Conservation (phyloP, 2,113 vertebrate genomes). For the Xiphophorus maculatus region DNA sequence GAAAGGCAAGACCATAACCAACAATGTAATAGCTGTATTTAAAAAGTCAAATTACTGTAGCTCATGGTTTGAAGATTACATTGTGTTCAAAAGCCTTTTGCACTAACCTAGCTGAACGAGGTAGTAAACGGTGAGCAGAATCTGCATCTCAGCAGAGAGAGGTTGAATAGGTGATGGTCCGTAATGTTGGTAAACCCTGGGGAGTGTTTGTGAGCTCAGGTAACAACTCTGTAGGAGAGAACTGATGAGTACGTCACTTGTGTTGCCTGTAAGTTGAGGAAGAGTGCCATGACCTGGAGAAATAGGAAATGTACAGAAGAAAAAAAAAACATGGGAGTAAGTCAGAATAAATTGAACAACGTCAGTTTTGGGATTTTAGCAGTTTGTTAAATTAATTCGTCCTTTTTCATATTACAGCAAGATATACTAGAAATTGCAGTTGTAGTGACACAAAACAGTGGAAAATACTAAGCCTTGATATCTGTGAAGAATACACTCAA, state of each 20-base stretch:
- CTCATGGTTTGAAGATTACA: not conserved
- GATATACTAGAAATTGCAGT: no score
- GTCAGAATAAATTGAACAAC: not conserved
- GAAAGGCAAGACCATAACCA: not conserved
- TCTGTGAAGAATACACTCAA: no score
- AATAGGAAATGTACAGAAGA: not conserved
- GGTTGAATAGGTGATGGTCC: constrained; percentile 87
- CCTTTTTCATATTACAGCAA: no score
- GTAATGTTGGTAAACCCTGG: constrained; percentile 89
- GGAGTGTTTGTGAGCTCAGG: constrained; percentile 89
- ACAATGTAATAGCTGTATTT: not conserved
- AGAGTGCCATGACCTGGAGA: constrained; percentile 91
- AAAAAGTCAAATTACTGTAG: not conserved
- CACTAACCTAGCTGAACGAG: constrained; percentile 96
- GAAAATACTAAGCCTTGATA: no score
- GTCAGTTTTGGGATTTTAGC: no score
- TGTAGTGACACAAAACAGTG: no score
- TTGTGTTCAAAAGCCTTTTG: not conserved
- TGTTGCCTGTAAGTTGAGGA: constrained; percentile 91
- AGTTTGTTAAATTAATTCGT: no score
- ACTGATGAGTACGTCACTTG: constrained; percentile 89
- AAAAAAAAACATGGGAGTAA: not conserved
- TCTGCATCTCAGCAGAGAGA: constrained; percentile 95
- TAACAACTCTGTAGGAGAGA: constrained; percentile 92
- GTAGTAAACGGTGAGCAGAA: constrained; percentile 96